Evolutionary conservation across 2,797 vertebrate genomes (phyloP).

Genomic region (Lepus townsendii): DNA sequence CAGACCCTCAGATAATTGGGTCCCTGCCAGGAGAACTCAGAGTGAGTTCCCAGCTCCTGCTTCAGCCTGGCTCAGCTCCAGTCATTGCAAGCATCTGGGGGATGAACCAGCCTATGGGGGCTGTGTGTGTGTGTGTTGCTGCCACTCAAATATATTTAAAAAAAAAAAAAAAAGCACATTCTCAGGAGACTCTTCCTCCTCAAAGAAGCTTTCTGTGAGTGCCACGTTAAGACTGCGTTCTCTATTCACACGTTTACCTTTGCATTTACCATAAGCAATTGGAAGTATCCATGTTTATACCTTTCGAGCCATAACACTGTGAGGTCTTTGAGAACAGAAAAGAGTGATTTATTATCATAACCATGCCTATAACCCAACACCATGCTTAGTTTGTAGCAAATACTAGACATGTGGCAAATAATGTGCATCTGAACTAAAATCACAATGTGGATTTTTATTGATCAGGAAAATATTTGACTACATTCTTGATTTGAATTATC

Average conservation of each 20-base stretch:
- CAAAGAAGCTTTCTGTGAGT: not conserved
- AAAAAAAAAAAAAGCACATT: no score
- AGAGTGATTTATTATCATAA: not conserved
- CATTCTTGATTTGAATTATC: slow-evolving; percentile 48
- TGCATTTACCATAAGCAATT: not conserved
- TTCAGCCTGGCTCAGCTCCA: no score
- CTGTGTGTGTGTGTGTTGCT: no score
- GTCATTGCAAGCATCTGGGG: no score
- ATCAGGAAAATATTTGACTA: not conserved
- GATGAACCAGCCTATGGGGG: no score
- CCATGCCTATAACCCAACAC: not conserved
- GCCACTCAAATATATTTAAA: no score
- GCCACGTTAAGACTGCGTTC: not conserved
- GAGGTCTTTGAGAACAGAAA: slow-evolving; percentile 1
- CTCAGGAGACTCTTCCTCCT: not conserved
- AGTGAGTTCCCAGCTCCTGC: no score
- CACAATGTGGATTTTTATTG: not conserved
- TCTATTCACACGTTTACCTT: not conserved
- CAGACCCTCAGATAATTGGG: no score
- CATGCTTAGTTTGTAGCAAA: not conserved
- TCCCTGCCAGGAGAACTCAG: no score
- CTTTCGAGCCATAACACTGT: not conserved
- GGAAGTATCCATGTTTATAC: not conserved
- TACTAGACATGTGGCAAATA: not conserved
- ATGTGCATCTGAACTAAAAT: slow-evolving; percentile 18